Conservation (phyloP, 1,140 invertebrate species). For the Ceratina calcarata region DNA sequence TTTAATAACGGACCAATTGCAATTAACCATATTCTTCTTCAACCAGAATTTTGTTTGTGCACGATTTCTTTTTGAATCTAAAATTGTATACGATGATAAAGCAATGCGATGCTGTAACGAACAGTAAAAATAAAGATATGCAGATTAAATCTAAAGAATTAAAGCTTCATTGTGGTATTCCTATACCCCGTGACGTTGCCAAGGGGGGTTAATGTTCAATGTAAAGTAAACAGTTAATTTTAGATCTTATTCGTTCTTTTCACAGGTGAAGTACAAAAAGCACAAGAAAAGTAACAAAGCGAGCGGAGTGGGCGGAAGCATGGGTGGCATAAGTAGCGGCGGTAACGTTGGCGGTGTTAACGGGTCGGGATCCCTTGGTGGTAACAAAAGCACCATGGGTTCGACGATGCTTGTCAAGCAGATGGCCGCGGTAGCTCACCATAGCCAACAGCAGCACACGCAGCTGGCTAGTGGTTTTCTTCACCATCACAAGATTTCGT, state of each 20-base stretch:
- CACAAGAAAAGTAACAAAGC: constrained; percentile 91
- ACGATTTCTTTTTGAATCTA: too few relatives aligned
- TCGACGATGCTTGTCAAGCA: constrained; percentile 81
- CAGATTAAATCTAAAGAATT: too few relatives aligned
- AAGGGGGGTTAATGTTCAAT: too few relatives aligned
- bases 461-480: constrained; percentile 75
- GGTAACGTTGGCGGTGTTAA: constrained; percentile 76
- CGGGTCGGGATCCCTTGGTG: constrained; percentile 71
- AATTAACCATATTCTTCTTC: too few relatives aligned
- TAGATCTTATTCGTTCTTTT: neutral
- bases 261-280: constrained; percentile 97
- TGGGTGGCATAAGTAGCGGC: constrained; percentile 74
- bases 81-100: too few relatives aligned
- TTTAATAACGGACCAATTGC: too few relatives aligned
- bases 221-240: neutral
- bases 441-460: constrained; percentile 77
- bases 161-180: too few relatives aligned
- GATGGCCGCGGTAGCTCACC: constrained; percentile 75
- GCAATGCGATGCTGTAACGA: too few relatives aligned
- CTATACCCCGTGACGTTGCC: too few relatives aligned
- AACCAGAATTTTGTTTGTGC: too few relatives aligned
- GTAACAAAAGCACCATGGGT: constrained; percentile 77
- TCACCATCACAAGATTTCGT: constrained; percentile 77
- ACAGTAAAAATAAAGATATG: too few relatives aligned
- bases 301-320: constrained; percentile 80